phyloP scores from a whole-genome alignment of 1,140 invertebrate species.

The Andrena cerasifolii region DNA sequence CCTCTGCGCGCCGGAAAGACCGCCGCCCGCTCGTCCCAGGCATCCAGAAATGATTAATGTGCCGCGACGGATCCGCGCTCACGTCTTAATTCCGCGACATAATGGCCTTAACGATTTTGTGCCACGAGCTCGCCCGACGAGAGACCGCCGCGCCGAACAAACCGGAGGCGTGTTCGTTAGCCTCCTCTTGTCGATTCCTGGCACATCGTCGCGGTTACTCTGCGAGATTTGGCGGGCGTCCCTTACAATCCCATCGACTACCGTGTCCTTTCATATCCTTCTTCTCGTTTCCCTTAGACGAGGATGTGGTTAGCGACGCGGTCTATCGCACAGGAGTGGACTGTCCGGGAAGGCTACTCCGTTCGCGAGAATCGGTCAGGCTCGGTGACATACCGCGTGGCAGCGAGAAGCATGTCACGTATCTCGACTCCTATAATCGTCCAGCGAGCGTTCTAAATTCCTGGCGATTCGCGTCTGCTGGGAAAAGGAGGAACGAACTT shows the following conservation, averaged over 20 bases:
- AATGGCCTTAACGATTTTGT: conserved; percentile 44
- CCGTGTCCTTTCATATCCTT: neutral
- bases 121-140: neutral
- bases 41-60: conserved; percentile 43
- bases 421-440: conserved; percentile 22
- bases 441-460: conserved; percentile 36
- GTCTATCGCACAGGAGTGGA: too few relatives aligned
- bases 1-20: neutral
- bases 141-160: neutral
- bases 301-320: neutral
- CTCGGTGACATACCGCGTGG: conserved; percentile 5
- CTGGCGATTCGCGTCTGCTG: neutral
- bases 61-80: conserved; percentile 26
- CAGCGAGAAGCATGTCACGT: conserved; percentile 34
- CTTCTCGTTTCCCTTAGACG: neutral
- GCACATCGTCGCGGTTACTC: neutral
- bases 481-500: conserved; percentile 13
- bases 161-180: conserved; percentile 40
- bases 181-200: conserved; percentile 34
- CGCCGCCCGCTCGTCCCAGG: neutral
- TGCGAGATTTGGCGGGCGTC: neutral
- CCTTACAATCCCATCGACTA: conserved; percentile 12
- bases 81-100: conserved; percentile 52
- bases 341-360: too few relatives aligned
- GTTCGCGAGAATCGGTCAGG: too few relatives aligned